Evolutionary conservation across 2,888 invertebrate genomes (phyloP), one percentile per base, ranked within the genome.

Genomic region (Amphipoea lucens): DNA sequence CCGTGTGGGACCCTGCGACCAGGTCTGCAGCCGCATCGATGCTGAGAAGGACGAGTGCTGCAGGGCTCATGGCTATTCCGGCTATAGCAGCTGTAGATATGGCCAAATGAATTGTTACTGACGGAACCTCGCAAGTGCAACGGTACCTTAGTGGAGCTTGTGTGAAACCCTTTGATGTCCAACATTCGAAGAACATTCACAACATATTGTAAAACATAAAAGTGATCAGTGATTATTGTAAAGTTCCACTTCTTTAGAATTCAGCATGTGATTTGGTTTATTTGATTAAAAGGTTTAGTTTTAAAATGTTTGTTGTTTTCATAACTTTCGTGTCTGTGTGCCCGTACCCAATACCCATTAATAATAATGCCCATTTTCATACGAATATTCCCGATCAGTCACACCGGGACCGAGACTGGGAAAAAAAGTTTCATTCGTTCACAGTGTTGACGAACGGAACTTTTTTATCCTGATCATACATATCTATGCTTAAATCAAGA

Each of bases 11-110:
- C 23, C 78, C 57, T 81, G 81, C 23, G 81, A 81, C 84, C 36
- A 78, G 69, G 84, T 70, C 69, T 81, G 81, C 51, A 2, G 14
- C 51, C 79, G 79, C n/a, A 70, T 23, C 42, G 14, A 51, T 3
- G 0, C 57, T 45, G 84, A 84, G 42, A 69, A 29, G 69, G 0
- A 84, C 60, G 42, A 84, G 57, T 81, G 81, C 81, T 81, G 81
- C 84, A 84, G 69, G 36, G 65, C 69, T 66, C 84, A 81, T 60
- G 69, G 69, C 0, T 0, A 70, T 60, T 9, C 20, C 57, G 79
- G 69, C 9, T n/a, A 7, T n/a, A 70, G 57, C 36, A 29, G 23
- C 12, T 81, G 81, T 36, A 1, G 1, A 0, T 0, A 0, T 0
- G 42, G 84, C 0, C 12, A 14, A 9, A 78, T 84, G 84, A 0